A percentile compares a stretch with the other conserved stretches of the same genome.
Conservation (phyloP, 2,113 vertebrate species). For the Psilopogon haemacephalus region DNA sequence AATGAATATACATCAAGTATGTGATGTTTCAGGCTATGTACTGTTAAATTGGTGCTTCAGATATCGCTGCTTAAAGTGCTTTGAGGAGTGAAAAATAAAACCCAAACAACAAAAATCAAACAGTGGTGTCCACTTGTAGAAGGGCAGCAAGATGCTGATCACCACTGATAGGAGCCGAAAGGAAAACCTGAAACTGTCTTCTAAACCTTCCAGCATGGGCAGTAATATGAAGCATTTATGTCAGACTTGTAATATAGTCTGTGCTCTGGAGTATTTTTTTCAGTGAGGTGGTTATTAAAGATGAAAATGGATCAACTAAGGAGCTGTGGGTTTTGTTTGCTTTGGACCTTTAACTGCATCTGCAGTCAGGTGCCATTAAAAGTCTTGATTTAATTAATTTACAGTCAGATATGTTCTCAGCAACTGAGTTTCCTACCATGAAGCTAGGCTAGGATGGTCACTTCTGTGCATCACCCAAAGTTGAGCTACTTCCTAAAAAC, state of each 20-base stretch:
- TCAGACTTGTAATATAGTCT: neutral
- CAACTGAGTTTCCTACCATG: neutral
- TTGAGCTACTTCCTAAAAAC: neutral
- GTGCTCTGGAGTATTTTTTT: neutral
- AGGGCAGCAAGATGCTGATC: neutral
- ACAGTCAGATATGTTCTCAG: neutral
- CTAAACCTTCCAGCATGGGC: neutral
- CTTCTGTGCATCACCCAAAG: neutral
- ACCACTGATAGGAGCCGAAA: neutral
- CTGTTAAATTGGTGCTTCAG: slow-evolving; percentile 12
- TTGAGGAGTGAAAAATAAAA: neutral
- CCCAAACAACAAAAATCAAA: neutral
- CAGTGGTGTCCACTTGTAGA: neutral
- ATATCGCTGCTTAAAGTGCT: neutral
- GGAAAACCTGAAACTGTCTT: neutral
- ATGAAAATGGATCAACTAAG: neutral
- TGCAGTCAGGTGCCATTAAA: neutral
- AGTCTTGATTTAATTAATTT: neutral
- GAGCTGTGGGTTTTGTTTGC: neutral
- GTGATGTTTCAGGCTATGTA: neutral
- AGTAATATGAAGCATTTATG: neutral
- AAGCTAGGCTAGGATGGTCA: neutral
- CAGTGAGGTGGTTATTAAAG: neutral
- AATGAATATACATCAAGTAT: neutral
- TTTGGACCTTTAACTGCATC: neutral